phyloP scores from a whole-genome alignment of 2,797 vertebrate species.

The Centropyge bicolor region DNA sequence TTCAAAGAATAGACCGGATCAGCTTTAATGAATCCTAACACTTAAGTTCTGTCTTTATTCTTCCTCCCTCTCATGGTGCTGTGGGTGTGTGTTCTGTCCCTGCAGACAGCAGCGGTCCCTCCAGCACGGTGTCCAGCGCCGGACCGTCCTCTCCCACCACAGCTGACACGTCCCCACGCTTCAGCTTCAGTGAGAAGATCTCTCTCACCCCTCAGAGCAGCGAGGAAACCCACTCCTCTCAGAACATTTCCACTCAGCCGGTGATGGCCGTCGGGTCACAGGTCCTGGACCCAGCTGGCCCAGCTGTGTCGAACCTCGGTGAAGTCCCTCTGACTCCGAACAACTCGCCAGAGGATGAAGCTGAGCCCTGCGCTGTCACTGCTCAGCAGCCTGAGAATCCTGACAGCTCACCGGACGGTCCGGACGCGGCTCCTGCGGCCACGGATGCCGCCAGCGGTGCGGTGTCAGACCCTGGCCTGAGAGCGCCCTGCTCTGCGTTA shows the following conservation, averaged over 20 bases:
- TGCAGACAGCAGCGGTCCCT: conserved; percentile 98
- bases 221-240: conserved; percentile 85
- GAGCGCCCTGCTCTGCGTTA: conserved; percentile 63
- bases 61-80: not conserved
- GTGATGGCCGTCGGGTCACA: conserved; percentile 23
- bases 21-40: not conserved
- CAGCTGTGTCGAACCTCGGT: conserved; percentile 10
- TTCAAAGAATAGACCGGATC: not conserved
- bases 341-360: conserved; percentile 65
- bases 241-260: conserved; percentile 61
- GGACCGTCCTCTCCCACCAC: conserved; percentile 95
- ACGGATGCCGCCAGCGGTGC: not conserved
- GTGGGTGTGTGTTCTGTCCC: conserved; percentile 37
- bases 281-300: conserved; percentile 44
- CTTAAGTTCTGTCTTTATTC: not conserved
- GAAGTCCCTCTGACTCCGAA: conserved; percentile 64
- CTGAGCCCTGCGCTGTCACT: not conserved
- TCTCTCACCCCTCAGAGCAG: conserved; percentile 87
- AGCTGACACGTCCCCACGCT: conserved; percentile 89
- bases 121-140: conserved; percentile 96
- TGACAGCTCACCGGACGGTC: conserved; percentile 8
- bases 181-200: conserved; percentile 92
- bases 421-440: not conserved
- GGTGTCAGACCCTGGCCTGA: conserved; percentile 28
- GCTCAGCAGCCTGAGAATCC: conserved; percentile 29